Evolutionary conservation across 2,113 vertebrate genomes (phyloP).

Genomic region (Tautogolabrus adspersus): DNA sequence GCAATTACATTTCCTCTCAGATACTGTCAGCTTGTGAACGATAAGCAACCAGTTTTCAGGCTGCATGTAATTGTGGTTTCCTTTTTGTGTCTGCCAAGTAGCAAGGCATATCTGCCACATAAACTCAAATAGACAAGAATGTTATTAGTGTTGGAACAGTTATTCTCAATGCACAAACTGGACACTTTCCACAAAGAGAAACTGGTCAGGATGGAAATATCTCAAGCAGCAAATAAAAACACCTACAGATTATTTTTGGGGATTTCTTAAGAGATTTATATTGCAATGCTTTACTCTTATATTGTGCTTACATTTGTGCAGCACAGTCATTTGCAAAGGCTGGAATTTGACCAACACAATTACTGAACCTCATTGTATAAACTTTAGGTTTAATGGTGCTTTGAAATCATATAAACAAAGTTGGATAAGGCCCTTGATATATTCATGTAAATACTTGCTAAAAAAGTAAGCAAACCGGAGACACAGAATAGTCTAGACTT

Average conservation of each 20-base stretch:
- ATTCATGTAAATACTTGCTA: not conserved
- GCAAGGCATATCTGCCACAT: not conserved
- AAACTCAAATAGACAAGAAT: too few species aligned
- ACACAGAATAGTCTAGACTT: not conserved
- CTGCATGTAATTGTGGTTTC: too few species aligned
- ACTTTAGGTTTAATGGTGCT: not conserved
- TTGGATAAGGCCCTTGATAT: not conserved
- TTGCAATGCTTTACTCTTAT: not conserved
- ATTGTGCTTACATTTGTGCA: not conserved
- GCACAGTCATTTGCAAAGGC: not conserved
- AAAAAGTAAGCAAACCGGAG: not conserved
- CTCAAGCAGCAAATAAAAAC: not conserved
- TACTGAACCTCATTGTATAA: not conserved
- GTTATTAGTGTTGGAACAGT: not conserved
- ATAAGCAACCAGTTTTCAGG: too few species aligned
- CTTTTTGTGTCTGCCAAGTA: slow-evolving; percentile 5
- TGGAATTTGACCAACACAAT: not conserved
- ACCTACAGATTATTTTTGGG: too few species aligned
- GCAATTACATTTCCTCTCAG: too few species aligned
- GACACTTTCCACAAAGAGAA: not conserved
- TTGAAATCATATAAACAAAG: not conserved
- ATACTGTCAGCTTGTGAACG: too few species aligned
- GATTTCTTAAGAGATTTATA: too few species aligned
- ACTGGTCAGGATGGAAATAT: not conserved
- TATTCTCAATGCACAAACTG: not conserved